Conservation (phyloP, 1,140 invertebrate species). For the Hypothenemus hampei region DNA sequence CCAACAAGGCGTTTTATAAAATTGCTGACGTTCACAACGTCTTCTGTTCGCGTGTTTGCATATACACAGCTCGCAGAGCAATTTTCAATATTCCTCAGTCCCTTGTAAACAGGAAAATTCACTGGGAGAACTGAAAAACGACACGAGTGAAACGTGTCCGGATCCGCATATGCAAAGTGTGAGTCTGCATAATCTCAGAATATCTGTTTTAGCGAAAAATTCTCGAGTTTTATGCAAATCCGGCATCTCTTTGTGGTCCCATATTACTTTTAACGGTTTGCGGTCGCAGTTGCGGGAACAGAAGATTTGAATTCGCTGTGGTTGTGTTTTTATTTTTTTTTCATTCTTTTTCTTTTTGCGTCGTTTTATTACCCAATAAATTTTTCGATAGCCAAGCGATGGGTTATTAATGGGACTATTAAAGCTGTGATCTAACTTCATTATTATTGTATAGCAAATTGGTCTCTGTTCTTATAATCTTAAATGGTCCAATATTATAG, state of each 20-base stretch:
- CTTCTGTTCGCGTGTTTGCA: constrained; percentile 7
- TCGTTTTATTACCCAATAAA: no score
- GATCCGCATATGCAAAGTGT: constrained; percentile 12
- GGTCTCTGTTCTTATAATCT: not conserved
- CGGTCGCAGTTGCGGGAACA: no score
- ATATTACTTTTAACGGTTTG: not conserved
- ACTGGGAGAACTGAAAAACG: constrained; percentile 1
- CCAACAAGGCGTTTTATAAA: constrained; percentile 4
- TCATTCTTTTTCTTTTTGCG: no score
- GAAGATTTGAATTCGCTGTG: no score
- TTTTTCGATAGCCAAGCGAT: no score
- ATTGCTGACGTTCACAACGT: constrained; percentile 1
- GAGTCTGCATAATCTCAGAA: constrained; percentile 9
- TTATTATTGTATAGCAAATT: not conserved
- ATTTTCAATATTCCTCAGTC: constrained; percentile 8
- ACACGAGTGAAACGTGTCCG: constrained; percentile 3
- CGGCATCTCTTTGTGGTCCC: constrained; percentile 2
- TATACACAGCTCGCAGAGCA: constrained; percentile 9
- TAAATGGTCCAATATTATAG: not conserved
- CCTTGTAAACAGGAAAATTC: constrained; percentile 8
- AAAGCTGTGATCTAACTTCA: no score
- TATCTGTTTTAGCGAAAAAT: constrained; percentile 12
- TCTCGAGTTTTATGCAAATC: constrained; percentile 1
- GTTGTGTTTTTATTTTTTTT: no score
- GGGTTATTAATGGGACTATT: no score